A percentile compares a stretch with the other conserved stretches of the same genome.
Evolutionary conservation across 1,140 invertebrate genomes (phyloP).

Genomic region (Drosophila baimaii): DNA sequence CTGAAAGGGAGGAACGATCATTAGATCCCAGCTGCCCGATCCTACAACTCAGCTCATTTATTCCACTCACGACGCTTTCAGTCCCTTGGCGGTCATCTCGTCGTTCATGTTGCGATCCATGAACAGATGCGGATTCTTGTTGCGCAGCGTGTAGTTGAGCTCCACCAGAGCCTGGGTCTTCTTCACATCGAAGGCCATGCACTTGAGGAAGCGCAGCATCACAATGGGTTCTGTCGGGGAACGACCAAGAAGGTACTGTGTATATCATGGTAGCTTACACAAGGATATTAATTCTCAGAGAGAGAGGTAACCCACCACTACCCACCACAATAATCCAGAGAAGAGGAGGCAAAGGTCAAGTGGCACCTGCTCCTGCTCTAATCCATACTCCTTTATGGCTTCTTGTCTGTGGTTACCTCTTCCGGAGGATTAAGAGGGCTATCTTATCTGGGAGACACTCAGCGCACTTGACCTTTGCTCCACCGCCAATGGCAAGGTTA

Average conservation of each 20-base stretch:
- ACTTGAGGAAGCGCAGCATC: conserved; percentile 71
- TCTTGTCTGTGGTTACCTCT: too few species aligned
- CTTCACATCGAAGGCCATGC: conserved; percentile 85
- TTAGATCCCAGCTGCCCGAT: not conserved
- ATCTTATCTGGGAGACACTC: too few species aligned
- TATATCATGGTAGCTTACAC: too few species aligned
- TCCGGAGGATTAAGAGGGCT: too few species aligned
- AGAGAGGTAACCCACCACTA: too few species aligned
- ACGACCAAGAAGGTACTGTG: conserved; percentile 1
- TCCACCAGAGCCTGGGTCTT: conserved; percentile 87
- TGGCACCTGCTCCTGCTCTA: too few species aligned
- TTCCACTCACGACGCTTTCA: conserved; percentile 86
- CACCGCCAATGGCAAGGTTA: conserved; percentile 19
- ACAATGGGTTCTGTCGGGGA: conserved; percentile 59
- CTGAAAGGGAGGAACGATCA: conserved; percentile 69
- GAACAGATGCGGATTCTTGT: conserved; percentile 88
- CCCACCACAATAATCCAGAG: too few species aligned
- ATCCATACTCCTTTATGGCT: too few species aligned
- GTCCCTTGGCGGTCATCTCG: conserved; percentile 85
- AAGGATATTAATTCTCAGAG: too few species aligned
- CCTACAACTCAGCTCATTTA: not conserved
- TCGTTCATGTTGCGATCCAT: conserved; percentile 86
- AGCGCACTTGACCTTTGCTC: conserved; percentile 23
- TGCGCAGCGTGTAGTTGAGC: conserved; percentile 87
- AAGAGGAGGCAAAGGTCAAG: too few species aligned